Percentiles rank a stretch among this genome's conserved stretches.
Evolutionary conservation across 2,797 vertebrate genomes (phyloP).

Genomic region (Gambelia wislizenii): DNA sequence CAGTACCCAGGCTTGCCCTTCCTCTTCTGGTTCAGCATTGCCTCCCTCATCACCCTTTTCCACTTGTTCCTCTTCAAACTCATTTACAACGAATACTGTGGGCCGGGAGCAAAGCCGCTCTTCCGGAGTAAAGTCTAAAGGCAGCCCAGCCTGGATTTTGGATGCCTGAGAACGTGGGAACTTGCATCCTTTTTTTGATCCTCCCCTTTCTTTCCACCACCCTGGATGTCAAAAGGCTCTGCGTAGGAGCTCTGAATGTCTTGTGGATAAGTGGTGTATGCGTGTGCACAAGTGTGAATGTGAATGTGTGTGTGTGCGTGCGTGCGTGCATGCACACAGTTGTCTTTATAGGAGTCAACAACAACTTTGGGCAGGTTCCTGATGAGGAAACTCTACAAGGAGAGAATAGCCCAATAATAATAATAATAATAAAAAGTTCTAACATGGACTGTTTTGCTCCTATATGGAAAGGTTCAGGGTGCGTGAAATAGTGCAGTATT

Average conservation of each 20-base stretch:
- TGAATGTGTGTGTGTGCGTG: too few relatives aligned
- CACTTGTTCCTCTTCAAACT: conserved; percentile 99
- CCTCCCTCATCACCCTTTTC: conserved; percentile 96
- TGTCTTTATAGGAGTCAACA: conserved; percentile 22
- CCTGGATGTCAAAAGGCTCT: conserved; percentile 25
- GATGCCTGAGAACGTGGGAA: neutral
- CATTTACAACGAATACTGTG: conserved; percentile 99
- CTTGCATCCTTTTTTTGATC: neutral
- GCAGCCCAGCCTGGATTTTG: neutral
- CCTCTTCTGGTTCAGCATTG: conserved; percentile 98
- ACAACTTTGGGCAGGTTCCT: neutral
- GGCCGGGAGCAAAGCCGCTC: conserved; percentile 94
- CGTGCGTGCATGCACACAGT: too few relatives aligned
- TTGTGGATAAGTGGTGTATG: neutral
- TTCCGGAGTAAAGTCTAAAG: conserved; percentile 98
- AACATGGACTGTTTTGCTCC: fast-evolving
- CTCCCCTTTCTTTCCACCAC: too few relatives aligned
- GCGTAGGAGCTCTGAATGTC: conserved; percentile 16
- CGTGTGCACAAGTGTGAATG: too few relatives aligned
- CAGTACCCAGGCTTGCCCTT: conserved; percentile 95
- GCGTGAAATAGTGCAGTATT: neutral
- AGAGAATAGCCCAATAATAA: neutral
- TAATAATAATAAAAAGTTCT: too few relatives aligned
- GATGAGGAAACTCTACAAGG: conserved; percentile 18
- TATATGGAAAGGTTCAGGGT: neutral